A percentile compares a stretch with the other conserved stretches of the same genome.
Evolutionary conservation across 2,888 invertebrate genomes (phyloP).

Genomic region (Brachylomia viminalis): DNA sequence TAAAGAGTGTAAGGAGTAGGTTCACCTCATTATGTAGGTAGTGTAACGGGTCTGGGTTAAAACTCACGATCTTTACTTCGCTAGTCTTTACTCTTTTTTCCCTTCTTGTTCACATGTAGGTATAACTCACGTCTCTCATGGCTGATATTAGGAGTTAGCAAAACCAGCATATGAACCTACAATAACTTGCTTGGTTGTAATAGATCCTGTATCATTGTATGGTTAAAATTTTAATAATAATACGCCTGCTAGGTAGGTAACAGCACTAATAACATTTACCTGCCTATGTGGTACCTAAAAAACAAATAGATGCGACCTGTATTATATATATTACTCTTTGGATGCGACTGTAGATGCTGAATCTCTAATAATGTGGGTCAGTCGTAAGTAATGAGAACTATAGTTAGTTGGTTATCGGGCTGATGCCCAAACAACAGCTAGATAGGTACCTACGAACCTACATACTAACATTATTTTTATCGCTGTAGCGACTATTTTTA

Average conservation of each 20-base stretch:
- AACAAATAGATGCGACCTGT: neutral
- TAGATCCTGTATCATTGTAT: neutral
- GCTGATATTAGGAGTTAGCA: neutral
- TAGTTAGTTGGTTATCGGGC: constrained; percentile 61
- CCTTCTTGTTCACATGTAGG: neutral
- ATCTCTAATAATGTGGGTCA: constrained; percentile 53
- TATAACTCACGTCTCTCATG: neutral
- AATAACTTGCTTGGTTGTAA: neutral
- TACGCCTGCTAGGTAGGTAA: neutral
- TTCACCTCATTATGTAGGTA: neutral
- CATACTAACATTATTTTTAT: constrained; percentile 78
- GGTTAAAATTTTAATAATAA: neutral
- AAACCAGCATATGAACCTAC: constrained; percentile 4
- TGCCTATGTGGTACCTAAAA: neutral
- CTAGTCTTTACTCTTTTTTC: neutral
- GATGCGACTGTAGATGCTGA: constrained; percentile 24
- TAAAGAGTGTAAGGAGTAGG: neutral
- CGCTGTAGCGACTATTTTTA: constrained; percentile 84
- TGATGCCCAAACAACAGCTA: constrained; percentile 63
- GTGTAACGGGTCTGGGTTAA: neutral
- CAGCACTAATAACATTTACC: neutral
- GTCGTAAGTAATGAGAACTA: constrained; percentile 49
- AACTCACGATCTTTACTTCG: constrained; percentile 3
- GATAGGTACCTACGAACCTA: constrained; percentile 69
- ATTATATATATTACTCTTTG: too few relatives aligned